phyloP scores from a whole-genome alignment of 2,888 invertebrate genomes.

The Boloria euphrosyne region DNA sequence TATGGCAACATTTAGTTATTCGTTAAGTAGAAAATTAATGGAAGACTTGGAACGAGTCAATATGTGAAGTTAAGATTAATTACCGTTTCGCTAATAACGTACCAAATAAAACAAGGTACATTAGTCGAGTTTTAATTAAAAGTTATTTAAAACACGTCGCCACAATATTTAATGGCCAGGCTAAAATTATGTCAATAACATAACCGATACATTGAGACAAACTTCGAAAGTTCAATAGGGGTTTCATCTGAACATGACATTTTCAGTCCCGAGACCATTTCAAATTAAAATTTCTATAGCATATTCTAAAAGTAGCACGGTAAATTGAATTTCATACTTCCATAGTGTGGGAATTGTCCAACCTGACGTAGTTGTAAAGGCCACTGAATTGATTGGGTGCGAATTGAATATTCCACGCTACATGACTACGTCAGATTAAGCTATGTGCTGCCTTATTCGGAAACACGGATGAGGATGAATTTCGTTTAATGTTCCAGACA shows the following conservation, averaged over 20 bases:
- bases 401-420: conserved; percentile 26
- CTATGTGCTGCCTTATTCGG: conserved; percentile 19
- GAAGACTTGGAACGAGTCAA: conserved; percentile 7
- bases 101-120: conserved; percentile 9
- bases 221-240: conserved; percentile 36
- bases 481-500: no score
- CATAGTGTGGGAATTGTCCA: conserved; percentile 50
- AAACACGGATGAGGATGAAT: not conserved
- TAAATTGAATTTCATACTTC: conserved; percentile 58
- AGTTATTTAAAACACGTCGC: conserved; percentile 10
- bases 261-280: conserved; percentile 49
- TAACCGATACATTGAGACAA: conserved; percentile 21
- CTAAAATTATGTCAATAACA: conserved; percentile 27
- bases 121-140: conserved; percentile 14
- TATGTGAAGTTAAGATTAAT: conserved; percentile 13
- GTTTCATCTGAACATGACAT: conserved; percentile 59
- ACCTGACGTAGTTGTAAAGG: conserved; percentile 46
- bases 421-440: conserved; percentile 26
- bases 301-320: conserved; percentile 46
- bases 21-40: conserved; percentile 8
- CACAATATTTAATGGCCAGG: not conserved
- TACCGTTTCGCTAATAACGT: conserved; percentile 10
- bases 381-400: conserved; percentile 39
- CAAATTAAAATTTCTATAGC: conserved; percentile 60
- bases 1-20: not conserved